These are phyloP conservation scores for Sprattus sprattus DNA, from an alignment of 2,113 vertebrate genomes.

Conservation along the genomic window DNA sequence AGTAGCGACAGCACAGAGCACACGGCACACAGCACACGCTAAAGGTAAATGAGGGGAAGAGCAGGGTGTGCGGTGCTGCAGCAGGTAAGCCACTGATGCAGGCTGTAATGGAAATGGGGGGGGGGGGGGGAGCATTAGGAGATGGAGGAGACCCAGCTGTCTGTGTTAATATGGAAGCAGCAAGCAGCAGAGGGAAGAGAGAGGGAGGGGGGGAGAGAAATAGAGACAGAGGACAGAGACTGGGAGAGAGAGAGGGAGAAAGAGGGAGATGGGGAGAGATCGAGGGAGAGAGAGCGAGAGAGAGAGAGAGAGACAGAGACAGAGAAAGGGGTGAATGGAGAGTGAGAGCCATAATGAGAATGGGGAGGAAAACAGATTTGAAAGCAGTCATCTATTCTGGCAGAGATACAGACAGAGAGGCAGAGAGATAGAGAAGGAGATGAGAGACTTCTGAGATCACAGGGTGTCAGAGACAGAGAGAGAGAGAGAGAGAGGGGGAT, in stretches of 20 bases:
- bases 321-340: neutral
- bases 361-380: neutral
- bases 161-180: conserved; percentile 12
- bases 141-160: conserved; percentile 11
- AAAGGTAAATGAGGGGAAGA: neutral
- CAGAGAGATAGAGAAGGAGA: neutral
- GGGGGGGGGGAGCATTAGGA: neutral
- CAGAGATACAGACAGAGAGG: conserved; percentile 4
- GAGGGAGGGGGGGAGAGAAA: neutral
- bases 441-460: conserved; percentile 20
- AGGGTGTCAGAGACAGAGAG: conserved; percentile 15
- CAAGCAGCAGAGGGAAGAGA: neutral
- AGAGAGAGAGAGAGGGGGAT: neutral
- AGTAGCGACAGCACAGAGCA: neutral
- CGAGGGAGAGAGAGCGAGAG: neutral
- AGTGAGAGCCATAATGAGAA: conserved; percentile 20
- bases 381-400: conserved; percentile 2
- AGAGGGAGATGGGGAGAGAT: neutral
- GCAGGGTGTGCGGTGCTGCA: neutral
- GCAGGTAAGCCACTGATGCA: neutral
- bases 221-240: neutral
- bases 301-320: neutral
- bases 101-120: neutral
- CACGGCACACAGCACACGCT: neutral
- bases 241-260: neutral